A percentile compares a stretch with the other conserved stretches of the same genome.
Evolutionary conservation across 2,113 vertebrate genomes (phyloP).

Genomic region (Electrona antarctica): DNA sequence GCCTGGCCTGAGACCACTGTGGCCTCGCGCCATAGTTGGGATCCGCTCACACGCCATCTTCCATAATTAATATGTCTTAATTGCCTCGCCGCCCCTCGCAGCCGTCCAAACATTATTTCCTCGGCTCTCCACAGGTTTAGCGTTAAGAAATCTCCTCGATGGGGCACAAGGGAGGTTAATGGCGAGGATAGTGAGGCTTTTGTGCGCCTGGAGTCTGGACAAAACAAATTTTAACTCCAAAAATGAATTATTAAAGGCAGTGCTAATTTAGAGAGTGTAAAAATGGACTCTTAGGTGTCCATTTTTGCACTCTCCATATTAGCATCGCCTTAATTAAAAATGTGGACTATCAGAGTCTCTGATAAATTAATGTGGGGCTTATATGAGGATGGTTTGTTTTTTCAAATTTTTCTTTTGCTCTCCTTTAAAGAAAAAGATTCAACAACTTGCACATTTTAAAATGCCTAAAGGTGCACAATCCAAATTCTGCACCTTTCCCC

Average conservation of each 20-base stretch:
- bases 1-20: constrained; percentile 46
- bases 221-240: constrained; percentile 39
- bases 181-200: constrained; percentile 55
- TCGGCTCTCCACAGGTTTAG: constrained; percentile 64
- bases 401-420: too few species aligned
- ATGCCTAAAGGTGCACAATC: background rate
- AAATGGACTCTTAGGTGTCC: too few species aligned
- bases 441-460: background rate
- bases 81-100: constrained; percentile 72
- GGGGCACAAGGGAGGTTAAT: constrained; percentile 39
- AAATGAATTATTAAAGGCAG: too few species aligned
- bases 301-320: too few species aligned
- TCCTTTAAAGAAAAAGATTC: background rate
- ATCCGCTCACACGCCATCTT: constrained; percentile 24
- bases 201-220: constrained; percentile 56
- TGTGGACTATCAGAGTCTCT: too few species aligned
- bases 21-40: constrained; percentile 46
- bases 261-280: too few species aligned
- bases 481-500: constrained; percentile 32
- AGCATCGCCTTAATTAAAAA: too few species aligned
- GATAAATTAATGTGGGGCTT: too few species aligned
- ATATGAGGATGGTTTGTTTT: too few species aligned
- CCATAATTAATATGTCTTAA: constrained; percentile 80
- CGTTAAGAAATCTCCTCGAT: constrained; percentile 55
- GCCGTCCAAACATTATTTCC: constrained; percentile 68